Conservation (phyloP, 2,888 invertebrate species). For the Lasioglossum malachurum region DNA sequence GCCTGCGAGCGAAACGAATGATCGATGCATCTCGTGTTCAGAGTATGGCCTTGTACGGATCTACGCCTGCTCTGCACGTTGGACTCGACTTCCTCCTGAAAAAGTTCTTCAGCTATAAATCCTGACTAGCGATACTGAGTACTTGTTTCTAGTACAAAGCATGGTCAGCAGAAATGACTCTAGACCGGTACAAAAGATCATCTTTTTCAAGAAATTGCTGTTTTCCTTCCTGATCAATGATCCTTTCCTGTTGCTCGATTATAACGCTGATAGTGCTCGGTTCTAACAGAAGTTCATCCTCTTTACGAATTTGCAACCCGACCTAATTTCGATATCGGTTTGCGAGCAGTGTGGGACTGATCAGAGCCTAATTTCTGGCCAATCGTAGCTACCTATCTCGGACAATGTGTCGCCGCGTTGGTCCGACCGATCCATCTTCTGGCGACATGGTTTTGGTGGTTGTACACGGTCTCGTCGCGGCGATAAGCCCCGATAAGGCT, state of each 20-base stretch:
- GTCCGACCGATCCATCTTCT: neutral
- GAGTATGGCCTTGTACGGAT: conserved; percentile 27
- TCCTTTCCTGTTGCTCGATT: neutral
- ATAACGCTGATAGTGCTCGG: too few relatives aligned
- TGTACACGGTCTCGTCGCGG: neutral
- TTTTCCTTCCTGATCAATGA: too few relatives aligned
- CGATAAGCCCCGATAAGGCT: neutral
- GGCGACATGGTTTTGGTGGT: neutral
- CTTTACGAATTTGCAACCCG: neutral
- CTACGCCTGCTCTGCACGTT: neutral
- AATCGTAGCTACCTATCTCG: neutral
- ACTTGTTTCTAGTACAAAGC: too few relatives aligned
- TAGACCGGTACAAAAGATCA: too few relatives aligned
- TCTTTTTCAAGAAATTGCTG: neutral
- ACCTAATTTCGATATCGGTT: neutral
- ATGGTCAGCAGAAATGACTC: too few relatives aligned
- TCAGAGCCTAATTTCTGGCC: neutral
- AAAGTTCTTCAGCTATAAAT: neutral
- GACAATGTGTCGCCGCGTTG: neutral
- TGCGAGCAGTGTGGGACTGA: neutral
- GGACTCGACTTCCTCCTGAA: neutral
- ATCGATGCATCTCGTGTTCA: conserved; percentile 2
- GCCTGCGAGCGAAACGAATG: conserved; percentile 24
- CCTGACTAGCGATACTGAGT: neutral
- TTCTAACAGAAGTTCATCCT: neutral